These are phyloP conservation scores for Etheostoma nigrum DNA, from an alignment of 2,797 vertebrate species.

Conservation along the genomic window DNA sequence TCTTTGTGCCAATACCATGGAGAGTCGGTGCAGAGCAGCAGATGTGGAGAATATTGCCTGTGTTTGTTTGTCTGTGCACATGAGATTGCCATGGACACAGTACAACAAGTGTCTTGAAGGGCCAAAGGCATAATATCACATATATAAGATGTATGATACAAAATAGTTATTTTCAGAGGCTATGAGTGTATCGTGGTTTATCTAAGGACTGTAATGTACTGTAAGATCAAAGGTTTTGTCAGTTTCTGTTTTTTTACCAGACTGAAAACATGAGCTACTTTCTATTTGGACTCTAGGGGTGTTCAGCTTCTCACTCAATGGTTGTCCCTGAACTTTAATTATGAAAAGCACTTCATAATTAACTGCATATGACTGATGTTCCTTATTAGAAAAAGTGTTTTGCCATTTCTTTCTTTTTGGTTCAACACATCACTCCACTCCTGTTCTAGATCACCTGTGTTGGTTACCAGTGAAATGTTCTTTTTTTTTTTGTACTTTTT, in stretches of 20 bases:
- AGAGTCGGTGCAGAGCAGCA: conserved; percentile 37
- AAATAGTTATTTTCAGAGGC: background rate
- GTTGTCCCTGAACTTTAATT: background rate
- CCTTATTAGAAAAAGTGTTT: background rate
- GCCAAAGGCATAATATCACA: background rate
- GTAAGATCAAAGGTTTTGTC: background rate
- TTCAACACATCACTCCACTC: no score
- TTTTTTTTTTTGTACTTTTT: no score
- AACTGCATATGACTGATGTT: background rate
- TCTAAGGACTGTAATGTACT: no score
- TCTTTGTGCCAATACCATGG: conserved; percentile 39
- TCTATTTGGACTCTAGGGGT: background rate
- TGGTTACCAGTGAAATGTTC: no score
- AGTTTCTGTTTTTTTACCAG: background rate
- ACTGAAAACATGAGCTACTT: background rate
- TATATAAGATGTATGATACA: background rate
- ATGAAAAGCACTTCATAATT: background rate
- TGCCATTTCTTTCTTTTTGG: background rate
- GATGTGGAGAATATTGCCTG: conserved; percentile 21
- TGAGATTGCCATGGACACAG: conserved; percentile 31
- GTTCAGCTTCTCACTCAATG: background rate
- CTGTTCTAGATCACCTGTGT: no score
- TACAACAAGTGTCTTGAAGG: conserved; percentile 20
- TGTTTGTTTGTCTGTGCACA: conserved; percentile 18
- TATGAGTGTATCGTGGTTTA: background rate